Conservation (phyloP, 2,113 vertebrate species). For the Stegastes partitus region DNA sequence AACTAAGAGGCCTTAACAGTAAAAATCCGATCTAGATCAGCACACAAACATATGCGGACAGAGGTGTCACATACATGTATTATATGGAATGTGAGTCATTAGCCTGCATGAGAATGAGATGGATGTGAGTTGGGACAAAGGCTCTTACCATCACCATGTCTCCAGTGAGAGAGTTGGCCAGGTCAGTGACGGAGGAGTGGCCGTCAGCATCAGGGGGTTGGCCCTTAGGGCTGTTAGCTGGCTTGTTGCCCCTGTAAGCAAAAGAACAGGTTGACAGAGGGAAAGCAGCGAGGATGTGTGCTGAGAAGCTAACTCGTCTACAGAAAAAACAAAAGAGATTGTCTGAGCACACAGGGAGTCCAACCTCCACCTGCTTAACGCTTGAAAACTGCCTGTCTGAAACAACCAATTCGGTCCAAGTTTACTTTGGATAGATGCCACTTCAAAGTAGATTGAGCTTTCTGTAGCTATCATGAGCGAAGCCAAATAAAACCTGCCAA, state of each 20-base stretch:
- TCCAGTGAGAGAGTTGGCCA: slow-evolving; percentile 97
- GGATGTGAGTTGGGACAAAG: background rate
- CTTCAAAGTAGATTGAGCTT: slow-evolving; percentile 63
- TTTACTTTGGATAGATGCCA: slow-evolving; percentile 69
- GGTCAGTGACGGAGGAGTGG: slow-evolving; percentile 94
- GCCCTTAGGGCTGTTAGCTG: slow-evolving; percentile 89
- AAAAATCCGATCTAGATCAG: background rate
- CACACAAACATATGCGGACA: background rate
- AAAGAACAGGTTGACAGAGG: slow-evolving; percentile 60
- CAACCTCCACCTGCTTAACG: slow-evolving; percentile 69
- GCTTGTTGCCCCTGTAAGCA: slow-evolving; percentile 91
- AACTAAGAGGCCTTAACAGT: background rate
- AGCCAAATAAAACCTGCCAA: slow-evolving; percentile 71
- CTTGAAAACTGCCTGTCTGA: slow-evolving; percentile 57
- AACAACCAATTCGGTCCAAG: slow-evolving; percentile 62
- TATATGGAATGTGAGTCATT: no score
- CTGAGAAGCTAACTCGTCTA: slow-evolving; percentile 57
- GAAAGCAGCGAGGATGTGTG: slow-evolving; percentile 17
- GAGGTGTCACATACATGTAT: background rate
- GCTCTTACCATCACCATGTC: slow-evolving; percentile 98
- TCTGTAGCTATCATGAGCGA: slow-evolving; percentile 53
- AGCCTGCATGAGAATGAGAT: background rate
- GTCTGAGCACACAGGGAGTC: slow-evolving; percentile 66
- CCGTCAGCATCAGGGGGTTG: slow-evolving; percentile 92
- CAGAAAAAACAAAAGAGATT: slow-evolving; percentile 63